Evolutionary conservation across 2,113 vertebrate genomes (phyloP), one percentile per base, ranked within the genome.

Genomic region (Chloropsis cyanopogon): DNA sequence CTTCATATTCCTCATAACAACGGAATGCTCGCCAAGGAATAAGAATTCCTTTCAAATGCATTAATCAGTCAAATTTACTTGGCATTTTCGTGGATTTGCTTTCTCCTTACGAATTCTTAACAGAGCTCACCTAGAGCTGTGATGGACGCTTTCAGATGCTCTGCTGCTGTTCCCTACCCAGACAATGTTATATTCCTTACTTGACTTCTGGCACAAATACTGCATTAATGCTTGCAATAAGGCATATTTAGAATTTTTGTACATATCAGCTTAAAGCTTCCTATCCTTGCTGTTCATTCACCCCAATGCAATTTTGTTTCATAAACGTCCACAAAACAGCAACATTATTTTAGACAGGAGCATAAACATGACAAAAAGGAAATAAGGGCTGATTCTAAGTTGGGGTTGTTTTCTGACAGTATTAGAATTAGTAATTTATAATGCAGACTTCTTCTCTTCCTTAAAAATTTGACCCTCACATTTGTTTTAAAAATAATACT

Each of bases 11-110:
- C 85, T 96, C 76, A 88, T 82, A 59, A 77, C 13, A 64, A 82
- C 17, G 10, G 60, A 94, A 92, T 7, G 82, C 85, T 77, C 26
- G 37, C 47, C 2, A 56, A 83, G 85, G 65, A 83, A 81, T 44
- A 61, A 44, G 29, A 70, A 90, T 83, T 73, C 82, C 89, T 95
- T 93, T 91, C 70, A 47, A 69, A 89, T 2, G 28, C 63, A n/a
- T 94, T 81, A 81, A 86, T 95, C 89, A 71, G 70, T 39, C 69
- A 82, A 92, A 95, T 91, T 88, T 64, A 14, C 65, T 81, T 61
- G 68, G 70, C 35, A 5, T 91, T 81, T 83, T 41, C 61, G 20
- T 57, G 73, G 65, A n/a, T 94, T 86, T 82, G 21, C 73, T 69
- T 61, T 70, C 73, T 69, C 72, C 71, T 75, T 23, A 16, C 6